Evolutionary conservation across 2,888 invertebrate genomes (phyloP).

Genomic region (Melanotus villosus): DNA sequence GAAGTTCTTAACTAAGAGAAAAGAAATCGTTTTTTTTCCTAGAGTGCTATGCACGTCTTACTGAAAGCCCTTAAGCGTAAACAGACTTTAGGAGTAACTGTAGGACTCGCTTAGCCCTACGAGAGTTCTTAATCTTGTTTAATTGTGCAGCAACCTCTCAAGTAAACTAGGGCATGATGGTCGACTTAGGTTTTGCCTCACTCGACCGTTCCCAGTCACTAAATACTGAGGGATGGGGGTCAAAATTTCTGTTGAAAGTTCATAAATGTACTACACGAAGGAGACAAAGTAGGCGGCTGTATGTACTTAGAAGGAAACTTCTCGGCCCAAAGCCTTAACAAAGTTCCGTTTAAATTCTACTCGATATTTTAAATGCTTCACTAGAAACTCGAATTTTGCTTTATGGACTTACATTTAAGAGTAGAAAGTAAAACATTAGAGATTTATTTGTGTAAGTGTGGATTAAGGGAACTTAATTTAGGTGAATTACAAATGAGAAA

Average conservation of each 20-base stretch:
- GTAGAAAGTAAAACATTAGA: no score
- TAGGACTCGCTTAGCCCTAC: conserved; percentile 55
- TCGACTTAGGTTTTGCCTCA: conserved; percentile 37
- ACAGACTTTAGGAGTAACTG: conserved; percentile 47
- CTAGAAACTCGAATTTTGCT: no score
- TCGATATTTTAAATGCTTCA: conserved; percentile 11
- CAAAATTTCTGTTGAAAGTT: conserved; percentile 37
- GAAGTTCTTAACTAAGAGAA: conserved; percentile 35
- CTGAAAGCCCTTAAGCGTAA: conserved; percentile 47
- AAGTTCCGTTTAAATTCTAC: conserved; percentile 1
- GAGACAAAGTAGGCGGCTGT: conserved; percentile 18
- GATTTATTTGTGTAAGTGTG: no score
- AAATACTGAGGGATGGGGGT: conserved; percentile 33
- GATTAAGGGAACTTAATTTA: no score
- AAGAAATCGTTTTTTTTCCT: conserved; percentile 41
- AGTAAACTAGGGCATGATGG: conserved; percentile 52
- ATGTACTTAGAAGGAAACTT: conserved; percentile 7
- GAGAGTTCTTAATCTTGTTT: conserved; percentile 61
- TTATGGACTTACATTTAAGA: no score
- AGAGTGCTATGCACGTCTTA: conserved; percentile 38
- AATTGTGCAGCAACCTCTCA: conserved; percentile 57
- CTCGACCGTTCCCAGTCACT: conserved; percentile 37
- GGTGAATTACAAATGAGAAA: no score
- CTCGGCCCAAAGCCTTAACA: not conserved
- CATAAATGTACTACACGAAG: conserved; percentile 28